Percentiles rank a stretch among this genome's conserved stretches.
phyloP scores from a whole-genome alignment of 2,797 vertebrate genomes.

The Leucoraja ocellata region DNA sequence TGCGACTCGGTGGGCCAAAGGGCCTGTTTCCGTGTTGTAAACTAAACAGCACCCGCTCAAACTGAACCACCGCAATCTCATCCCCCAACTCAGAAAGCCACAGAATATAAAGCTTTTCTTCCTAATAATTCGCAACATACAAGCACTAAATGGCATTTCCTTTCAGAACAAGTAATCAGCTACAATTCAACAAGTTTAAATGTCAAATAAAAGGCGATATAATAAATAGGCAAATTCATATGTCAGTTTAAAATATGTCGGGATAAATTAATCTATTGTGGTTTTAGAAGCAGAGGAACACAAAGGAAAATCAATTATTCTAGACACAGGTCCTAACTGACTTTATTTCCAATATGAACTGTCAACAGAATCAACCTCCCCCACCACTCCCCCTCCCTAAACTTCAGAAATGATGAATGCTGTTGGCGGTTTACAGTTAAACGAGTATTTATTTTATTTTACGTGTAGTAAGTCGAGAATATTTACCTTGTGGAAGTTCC shows the following conservation, averaged over 20 bases:
- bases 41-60: too few relatives aligned
- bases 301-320: neutral
- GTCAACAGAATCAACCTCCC: neutral
- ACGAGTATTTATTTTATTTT: neutral
- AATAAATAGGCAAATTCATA: neutral
- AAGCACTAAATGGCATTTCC: neutral
- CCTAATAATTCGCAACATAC: neutral
- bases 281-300: neutral
- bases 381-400: too few relatives aligned
- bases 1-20: too few relatives aligned
- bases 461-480: neutral
- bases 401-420: neutral
- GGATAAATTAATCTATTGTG: neutral
- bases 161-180: neutral
- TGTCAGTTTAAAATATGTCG: neutral
- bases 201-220: neutral
- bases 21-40: too few relatives aligned
- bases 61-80: neutral
- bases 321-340: neutral
- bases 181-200: neutral
- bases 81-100: neutral
- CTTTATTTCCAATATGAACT: neutral
- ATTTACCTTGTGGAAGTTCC: constrained; percentile 90
- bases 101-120: neutral
- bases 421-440: neutral